Evolutionary conservation across 2,888 invertebrate genomes (phyloP).

Genomic region (Caenorhabditis drosophilae): DNA sequence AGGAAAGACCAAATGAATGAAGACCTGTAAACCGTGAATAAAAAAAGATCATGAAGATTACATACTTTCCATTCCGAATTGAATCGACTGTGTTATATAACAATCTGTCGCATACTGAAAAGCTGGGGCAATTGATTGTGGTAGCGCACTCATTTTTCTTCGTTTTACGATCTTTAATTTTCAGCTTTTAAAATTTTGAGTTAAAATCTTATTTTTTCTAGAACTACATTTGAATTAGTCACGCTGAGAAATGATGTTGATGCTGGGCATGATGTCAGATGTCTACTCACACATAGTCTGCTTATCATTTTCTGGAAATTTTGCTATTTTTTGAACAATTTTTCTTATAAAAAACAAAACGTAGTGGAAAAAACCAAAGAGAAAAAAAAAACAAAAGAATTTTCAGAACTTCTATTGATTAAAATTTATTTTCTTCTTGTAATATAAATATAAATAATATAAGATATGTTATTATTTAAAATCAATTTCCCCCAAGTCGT

Average conservation of each 20-base stretch:
- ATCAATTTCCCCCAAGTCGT: conserved; percentile 32
- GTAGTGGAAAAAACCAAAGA: no score
- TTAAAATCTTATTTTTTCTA: no score
- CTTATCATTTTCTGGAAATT: conserved; percentile 35
- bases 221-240: background rate
- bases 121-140: conserved; percentile 41
- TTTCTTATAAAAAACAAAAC: no score
- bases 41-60: background rate
- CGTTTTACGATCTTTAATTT: conserved; percentile 1
- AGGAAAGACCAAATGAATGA: conserved; percentile 54
- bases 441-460: background rate
- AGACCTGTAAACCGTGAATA: conserved; percentile 36
- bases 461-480: background rate
- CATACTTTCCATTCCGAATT: conserved; percentile 59
- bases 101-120: conserved; percentile 61
- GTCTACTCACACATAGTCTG: conserved; percentile 16
- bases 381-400: no score
- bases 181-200: no score
- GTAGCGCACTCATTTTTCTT: conserved; percentile 34
- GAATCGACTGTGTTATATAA: conserved; percentile 58
- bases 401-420: no score
- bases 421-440: conserved; percentile 2
- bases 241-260: conserved; percentile 13
- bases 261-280: conserved; percentile 14
- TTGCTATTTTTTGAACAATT: no score